Conservation (phyloP, 2,888 invertebrate species). For the Timandra comae region DNA sequence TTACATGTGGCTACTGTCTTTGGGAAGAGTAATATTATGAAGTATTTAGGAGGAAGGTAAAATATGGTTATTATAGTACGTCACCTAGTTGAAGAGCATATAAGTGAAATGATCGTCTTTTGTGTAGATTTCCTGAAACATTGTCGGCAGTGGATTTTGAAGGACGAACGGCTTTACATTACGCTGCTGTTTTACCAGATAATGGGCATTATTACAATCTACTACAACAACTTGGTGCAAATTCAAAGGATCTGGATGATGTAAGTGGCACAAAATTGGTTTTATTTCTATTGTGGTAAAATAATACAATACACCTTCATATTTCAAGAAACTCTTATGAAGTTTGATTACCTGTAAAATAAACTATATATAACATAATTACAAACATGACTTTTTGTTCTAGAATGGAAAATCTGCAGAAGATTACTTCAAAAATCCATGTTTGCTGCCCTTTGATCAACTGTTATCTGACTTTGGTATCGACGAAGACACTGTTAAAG, state of each 20-base stretch:
- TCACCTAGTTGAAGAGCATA: too few species aligned
- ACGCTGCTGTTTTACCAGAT: conserved; percentile 88
- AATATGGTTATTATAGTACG: too few species aligned
- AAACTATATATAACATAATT: too few species aligned
- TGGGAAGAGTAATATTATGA: conserved; percentile 87
- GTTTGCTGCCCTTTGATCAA: conserved; percentile 81
- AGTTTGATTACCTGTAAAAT: too few species aligned
- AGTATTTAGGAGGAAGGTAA: conserved; percentile 76
- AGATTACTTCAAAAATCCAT: conserved; percentile 83
- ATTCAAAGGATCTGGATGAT: conserved; percentile 88
- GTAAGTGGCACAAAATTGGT: too few species aligned
- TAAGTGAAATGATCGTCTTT: too few species aligned
- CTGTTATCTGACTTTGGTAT: conserved; percentile 83
- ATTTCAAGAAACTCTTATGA: too few species aligned
- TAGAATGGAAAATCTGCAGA: conserved; percentile 88
- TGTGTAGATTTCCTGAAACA: conserved; percentile 92
- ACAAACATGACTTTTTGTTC: conserved; percentile 5
- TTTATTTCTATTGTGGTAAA: too few species aligned
- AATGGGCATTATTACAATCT: conserved; percentile 93
- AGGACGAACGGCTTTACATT: conserved; percentile 91
- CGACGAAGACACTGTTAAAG: conserved; percentile 79
- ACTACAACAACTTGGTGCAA: conserved; percentile 89
- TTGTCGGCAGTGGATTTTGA: conserved; percentile 86
- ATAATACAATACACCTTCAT: too few species aligned
- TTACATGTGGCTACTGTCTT: conserved; percentile 91